Percentiles rank a stretch among this genome's conserved stretches.
Conservation (phyloP, 2,797 vertebrate species). For the Clarias pachynema region DNA sequence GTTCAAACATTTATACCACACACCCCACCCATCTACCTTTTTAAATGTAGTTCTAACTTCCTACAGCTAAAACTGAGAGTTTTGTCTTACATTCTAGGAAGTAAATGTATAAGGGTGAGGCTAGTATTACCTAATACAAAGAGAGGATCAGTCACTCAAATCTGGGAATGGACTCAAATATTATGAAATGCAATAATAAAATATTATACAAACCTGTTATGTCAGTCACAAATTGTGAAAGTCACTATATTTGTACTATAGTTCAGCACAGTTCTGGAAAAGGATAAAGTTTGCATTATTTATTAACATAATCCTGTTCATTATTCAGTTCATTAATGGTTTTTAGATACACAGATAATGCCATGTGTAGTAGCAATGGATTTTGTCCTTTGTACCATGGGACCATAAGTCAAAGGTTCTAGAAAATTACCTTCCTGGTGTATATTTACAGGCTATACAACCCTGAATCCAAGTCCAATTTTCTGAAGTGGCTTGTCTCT, state of each 20-base stretch:
- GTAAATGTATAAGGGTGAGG: conserved; percentile 58
- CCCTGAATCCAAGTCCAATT: conserved; percentile 57
- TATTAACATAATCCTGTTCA: not conserved
- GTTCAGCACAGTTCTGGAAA: not conserved
- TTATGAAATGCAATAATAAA: conserved; percentile 61
- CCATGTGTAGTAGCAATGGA: conserved; percentile 42
- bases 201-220: not conserved
- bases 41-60: conserved; percentile 10
- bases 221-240: conserved; percentile 46
- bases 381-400: conserved; percentile 50
- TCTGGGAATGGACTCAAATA: conserved; percentile 62
- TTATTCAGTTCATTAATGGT: not conserved
- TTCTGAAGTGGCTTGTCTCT: conserved; percentile 28
- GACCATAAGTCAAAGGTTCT: conserved; percentile 60
- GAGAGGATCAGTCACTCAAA: conserved; percentile 68
- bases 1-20: not conserved
- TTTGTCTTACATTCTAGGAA: conserved; percentile 14
- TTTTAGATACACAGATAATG: conserved; percentile 45
- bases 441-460: conserved; percentile 63
- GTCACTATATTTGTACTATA: not conserved
- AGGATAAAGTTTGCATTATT: not conserved
- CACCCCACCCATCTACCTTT: conserved; percentile 7
- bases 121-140: conserved; percentile 55
- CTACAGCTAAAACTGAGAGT: not conserved
- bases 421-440: conserved; percentile 51